phyloP scores from a whole-genome alignment of 2,888 invertebrate species.

The Agrypnus murinus region DNA sequence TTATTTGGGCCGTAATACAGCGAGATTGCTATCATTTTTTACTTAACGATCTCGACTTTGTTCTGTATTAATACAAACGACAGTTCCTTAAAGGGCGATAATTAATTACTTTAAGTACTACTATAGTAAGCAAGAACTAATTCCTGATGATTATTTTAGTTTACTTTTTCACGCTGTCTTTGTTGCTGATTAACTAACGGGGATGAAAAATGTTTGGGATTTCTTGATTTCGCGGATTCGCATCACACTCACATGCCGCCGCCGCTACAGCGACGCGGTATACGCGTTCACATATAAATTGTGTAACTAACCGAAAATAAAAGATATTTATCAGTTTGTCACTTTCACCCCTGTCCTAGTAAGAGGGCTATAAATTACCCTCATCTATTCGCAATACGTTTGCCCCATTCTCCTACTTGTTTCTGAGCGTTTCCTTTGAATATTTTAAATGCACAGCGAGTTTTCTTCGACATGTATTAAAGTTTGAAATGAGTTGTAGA shows the following conservation, averaged over 20 bases:
- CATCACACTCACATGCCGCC: not conserved
- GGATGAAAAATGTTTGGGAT: not conserved
- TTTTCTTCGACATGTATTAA: conserved; percentile 46
- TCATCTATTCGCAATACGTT: conserved; percentile 54
- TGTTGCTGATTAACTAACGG: conserved; percentile 4
- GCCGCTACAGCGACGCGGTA: not conserved
- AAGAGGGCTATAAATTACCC: conserved; percentile 55
- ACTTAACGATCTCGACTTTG: conserved; percentile 33
- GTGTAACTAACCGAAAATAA: conserved; percentile 54
- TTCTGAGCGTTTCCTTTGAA: conserved; percentile 49
- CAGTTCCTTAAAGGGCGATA: conserved; percentile 2
- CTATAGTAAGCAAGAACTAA: not conserved
- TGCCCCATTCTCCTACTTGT: conserved; percentile 49
- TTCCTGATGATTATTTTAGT: not conserved
- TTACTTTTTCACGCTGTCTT: not conserved
- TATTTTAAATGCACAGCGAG: conserved; percentile 50
- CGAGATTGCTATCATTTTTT: conserved; percentile 43
- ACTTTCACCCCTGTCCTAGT: conserved; percentile 55
- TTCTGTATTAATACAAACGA: conserved; percentile 25
- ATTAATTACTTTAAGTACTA: conserved; percentile 10
- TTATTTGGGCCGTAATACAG: conserved; percentile 48
- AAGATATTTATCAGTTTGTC: conserved; percentile 58
- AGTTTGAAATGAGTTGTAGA: conserved; percentile 45
- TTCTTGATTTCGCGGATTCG: not conserved
- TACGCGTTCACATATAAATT: conserved; percentile 40